Conservation (phyloP, 2,888 invertebrate genomes). For the Empis livida region DNA sequence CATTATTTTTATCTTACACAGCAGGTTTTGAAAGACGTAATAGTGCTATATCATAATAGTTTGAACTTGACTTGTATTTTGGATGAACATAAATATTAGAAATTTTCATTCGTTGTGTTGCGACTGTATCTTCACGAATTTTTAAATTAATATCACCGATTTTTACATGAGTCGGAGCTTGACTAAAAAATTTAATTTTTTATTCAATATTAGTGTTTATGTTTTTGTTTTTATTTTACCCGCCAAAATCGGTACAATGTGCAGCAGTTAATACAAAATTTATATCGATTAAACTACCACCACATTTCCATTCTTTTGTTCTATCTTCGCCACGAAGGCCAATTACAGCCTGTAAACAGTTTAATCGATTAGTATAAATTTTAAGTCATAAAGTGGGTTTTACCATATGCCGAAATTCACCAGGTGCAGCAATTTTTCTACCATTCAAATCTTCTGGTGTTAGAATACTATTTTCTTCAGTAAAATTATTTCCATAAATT, state of each 20-base stretch:
- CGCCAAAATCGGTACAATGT: slow-evolving; percentile 4
- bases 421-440: slow-evolving; percentile 6
- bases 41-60: slow-evolving; percentile 53
- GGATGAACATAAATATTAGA: slow-evolving; percentile 32
- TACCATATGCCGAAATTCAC: slow-evolving; percentile 12
- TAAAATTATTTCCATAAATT: neutral
- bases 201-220: no score
- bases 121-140: slow-evolving; percentile 27
- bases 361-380: neutral
- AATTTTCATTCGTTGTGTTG: slow-evolving; percentile 29
- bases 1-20: neutral
- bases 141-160: slow-evolving; percentile 39
- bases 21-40: slow-evolving; percentile 33
- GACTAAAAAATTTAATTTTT: slow-evolving; percentile 5
- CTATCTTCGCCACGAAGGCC: neutral
- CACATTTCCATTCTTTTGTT: slow-evolving; percentile 6
- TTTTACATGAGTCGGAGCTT: slow-evolving; percentile 33
- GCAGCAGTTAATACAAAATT: slow-evolving; percentile 6
- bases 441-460: slow-evolving; percentile 8
- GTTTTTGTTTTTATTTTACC: slow-evolving; percentile 2
- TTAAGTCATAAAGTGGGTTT: neutral
- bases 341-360: neutral
- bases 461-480: neutral
- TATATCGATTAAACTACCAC: slow-evolving; percentile 4
- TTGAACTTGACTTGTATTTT: slow-evolving; percentile 30